A percentile compares a stretch with the other conserved stretches of the same genome.
phyloP scores from a whole-genome alignment of 1,140 invertebrate species.

The Ceratina calcarata region DNA sequence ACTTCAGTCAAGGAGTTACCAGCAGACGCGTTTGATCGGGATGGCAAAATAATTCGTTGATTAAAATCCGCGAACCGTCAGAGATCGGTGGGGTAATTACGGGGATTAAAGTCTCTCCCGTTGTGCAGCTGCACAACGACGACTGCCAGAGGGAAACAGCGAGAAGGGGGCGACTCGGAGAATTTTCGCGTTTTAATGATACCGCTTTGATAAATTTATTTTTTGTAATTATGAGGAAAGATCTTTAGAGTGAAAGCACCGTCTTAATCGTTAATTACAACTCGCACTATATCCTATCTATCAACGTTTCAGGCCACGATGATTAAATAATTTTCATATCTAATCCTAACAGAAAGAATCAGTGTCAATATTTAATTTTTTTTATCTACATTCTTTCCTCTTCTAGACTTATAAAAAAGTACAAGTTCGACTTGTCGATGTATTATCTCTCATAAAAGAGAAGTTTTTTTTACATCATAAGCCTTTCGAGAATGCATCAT shows the following conservation, averaged over 20 bases:
- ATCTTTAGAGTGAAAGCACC: not conserved
- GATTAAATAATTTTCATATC: not conserved
- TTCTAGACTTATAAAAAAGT: no score
- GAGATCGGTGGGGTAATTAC: slow-evolving; percentile 38
- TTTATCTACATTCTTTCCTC: no score
- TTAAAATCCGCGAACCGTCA: slow-evolving; percentile 36
- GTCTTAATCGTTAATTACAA: slow-evolving; percentile 23
- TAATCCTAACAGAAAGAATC: not conserved
- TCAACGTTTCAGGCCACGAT: no score
- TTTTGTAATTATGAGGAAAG: slow-evolving; percentile 16
- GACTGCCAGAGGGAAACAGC: not conserved
- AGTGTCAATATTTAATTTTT: not conserved
- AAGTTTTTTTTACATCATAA: no score
- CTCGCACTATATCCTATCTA: not conserved
- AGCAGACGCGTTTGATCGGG: slow-evolving; percentile 46
- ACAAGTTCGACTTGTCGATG: no score
- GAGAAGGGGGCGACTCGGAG: not conserved
- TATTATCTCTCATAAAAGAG: no score
- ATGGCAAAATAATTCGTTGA: slow-evolving; percentile 27
- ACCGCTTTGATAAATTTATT: slow-evolving; percentile 28
- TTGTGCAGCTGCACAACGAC: not conserved
- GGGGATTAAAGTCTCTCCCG: slow-evolving; percentile 19
- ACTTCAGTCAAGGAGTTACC: not conserved
- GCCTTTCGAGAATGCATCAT: not conserved
- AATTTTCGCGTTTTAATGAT: slow-evolving; percentile 32